These are phyloP conservation scores for Pogonomyrmex barbatus DNA, from an alignment of 1,140 invertebrate genomes.

Conservation along the genomic window DNA sequence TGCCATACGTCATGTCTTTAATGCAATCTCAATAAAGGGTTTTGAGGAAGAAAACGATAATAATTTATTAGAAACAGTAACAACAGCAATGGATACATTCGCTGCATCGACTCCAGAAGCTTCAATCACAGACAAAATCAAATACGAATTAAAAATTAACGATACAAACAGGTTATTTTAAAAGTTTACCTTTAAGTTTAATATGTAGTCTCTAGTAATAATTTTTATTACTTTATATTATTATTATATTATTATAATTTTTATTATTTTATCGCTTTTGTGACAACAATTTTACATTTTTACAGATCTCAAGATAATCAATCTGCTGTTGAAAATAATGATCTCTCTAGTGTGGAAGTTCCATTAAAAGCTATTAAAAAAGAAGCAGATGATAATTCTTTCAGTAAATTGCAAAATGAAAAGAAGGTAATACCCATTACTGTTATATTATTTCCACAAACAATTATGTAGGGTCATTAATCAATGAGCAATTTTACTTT, in stretches of 20 bases:
- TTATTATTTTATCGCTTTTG: not conserved
- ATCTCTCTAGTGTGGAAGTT: not conserved
- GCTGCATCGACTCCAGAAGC: not conserved
- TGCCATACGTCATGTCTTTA: not conserved
- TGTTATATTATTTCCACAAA: not conserved
- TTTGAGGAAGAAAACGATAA: not conserved
- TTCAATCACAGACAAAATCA: not conserved
- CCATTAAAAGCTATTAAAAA: not conserved
- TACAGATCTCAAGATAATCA: not conserved
- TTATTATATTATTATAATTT: no score
- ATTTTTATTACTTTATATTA: not conserved
- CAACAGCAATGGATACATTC: not conserved
- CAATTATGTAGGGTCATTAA: not conserved
- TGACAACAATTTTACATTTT: constrained; percentile 16
- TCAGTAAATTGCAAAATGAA: not conserved
- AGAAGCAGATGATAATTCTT: not conserved
- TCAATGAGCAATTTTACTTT: not conserved
- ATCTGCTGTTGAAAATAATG: not conserved
- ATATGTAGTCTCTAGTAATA: not conserved
- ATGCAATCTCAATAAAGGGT: not conserved
- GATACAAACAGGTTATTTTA: not conserved
- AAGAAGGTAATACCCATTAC: constrained; percentile 30
- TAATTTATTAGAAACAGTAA: not conserved
- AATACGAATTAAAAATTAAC: not conserved
- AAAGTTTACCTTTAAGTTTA: not conserved